Evolutionary conservation across 2,797 vertebrate genomes (phyloP).

Genomic region (Taeniopygia guttata): DNA sequence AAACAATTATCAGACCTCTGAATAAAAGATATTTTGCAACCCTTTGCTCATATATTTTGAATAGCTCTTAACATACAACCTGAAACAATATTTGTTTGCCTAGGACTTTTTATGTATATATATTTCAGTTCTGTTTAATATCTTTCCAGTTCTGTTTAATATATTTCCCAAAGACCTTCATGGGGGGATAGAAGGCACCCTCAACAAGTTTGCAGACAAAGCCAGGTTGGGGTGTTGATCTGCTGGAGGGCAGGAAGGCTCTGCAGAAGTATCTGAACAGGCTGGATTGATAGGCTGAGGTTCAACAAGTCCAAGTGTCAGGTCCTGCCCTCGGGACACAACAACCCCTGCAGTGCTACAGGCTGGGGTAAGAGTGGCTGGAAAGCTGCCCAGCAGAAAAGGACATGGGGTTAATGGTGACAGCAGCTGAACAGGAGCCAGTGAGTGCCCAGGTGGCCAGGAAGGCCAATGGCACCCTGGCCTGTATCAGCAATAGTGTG

Average conservation of each 20-base stretch:
- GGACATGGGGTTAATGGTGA: rapidly evolving
- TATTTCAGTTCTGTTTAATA: not conserved
- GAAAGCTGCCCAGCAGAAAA: not conserved
- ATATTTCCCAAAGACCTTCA: not conserved
- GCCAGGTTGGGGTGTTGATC: not conserved
- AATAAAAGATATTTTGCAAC: not conserved
- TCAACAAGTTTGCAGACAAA: not conserved
- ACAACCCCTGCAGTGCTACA: rapidly evolving
- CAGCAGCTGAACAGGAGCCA: not conserved
- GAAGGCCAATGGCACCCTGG: not conserved
- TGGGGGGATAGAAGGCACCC: not conserved
- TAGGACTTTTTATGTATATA: not conserved
- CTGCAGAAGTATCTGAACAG: not conserved
- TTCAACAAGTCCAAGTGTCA: rapidly evolving
- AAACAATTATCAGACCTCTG: not conserved
- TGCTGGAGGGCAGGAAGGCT: not conserved
- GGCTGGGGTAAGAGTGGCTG: not conserved
- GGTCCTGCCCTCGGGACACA: not conserved
- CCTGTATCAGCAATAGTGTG: rapidly evolving
- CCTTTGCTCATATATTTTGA: not conserved
- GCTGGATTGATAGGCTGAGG: rapidly evolving
- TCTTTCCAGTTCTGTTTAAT: not conserved
- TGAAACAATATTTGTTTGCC: not conserved
- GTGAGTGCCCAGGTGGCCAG: not conserved
- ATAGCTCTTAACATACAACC: not conserved